Conservation (phyloP, 2,113 vertebrate genomes). For the Ceuthmochares aereus region DNA sequence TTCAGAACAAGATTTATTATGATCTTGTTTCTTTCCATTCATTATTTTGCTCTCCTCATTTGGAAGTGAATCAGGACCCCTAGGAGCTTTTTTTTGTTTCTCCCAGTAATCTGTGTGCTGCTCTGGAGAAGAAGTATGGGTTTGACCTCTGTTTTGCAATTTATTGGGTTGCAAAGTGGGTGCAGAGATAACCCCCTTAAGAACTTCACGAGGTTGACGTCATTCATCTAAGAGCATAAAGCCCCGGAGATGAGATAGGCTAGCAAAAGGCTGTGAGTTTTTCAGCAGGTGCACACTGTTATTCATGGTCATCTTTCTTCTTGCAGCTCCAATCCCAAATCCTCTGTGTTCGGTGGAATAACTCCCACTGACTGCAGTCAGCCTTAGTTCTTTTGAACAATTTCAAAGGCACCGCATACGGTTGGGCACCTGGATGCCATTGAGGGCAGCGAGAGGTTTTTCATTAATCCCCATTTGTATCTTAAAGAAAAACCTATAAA, state of each 20-base stretch:
- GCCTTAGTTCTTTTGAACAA: not conserved
- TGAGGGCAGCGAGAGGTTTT: not conserved
- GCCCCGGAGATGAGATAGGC: not conserved
- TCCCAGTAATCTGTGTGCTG: not conserved
- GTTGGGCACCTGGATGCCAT: not conserved
- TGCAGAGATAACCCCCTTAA: not conserved
- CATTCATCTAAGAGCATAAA: not conserved
- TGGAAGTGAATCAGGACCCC: conserved; percentile 13
- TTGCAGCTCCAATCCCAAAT: not conserved
- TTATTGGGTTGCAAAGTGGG: not conserved
- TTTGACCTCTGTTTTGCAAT: not conserved
- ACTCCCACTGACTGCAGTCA: not conserved
- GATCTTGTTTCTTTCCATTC: conserved; percentile 3
- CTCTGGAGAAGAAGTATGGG: not conserved
- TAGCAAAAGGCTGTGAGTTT: not conserved
- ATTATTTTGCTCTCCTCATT: not conserved
- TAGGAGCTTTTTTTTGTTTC: not conserved
- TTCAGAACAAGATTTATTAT: conserved; percentile 32
- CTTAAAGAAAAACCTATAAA: not conserved
- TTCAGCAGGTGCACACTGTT: not conserved
- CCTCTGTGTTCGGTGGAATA: not conserved
- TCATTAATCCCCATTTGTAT: not conserved
- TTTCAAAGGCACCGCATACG: not conserved
- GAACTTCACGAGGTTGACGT: not conserved
- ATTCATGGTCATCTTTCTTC: not conserved